These are phyloP conservation scores for Anguilla rostrata DNA, from an alignment of 2,113 vertebrate species.

Conservation along the genomic window DNA sequence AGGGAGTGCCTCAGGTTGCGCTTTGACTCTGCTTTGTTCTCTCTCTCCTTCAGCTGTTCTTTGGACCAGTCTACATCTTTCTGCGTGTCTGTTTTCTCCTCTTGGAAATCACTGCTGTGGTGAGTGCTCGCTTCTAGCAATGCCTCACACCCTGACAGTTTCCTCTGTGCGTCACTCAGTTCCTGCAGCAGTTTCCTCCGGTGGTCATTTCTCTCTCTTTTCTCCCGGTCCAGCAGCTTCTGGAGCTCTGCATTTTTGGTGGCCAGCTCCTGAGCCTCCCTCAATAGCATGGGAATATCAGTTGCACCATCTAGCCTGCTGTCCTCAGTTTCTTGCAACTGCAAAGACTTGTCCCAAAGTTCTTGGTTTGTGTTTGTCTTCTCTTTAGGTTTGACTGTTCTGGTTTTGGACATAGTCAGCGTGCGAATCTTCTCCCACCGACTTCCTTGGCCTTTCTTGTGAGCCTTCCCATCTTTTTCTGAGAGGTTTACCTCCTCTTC, in stretches of 20 bases:
- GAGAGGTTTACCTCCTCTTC: background rate
- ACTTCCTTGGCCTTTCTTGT: background rate
- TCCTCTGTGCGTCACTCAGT: background rate
- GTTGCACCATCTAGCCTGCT: background rate
- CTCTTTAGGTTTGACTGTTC: background rate
- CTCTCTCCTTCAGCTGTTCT: background rate
- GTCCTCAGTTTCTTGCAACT: background rate
- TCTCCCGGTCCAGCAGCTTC: constrained; percentile 76
- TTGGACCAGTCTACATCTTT: background rate
- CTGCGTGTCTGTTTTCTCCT: background rate
- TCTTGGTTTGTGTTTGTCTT: background rate
- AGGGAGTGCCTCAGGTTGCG: background rate
- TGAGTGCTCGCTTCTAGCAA: background rate
- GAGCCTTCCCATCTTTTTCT: background rate
- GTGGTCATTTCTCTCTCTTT: background rate
- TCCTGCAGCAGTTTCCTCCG: background rate
- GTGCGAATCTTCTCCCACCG: background rate
- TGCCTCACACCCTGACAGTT: background rate
- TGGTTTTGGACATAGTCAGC: background rate
- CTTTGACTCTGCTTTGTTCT: background rate
- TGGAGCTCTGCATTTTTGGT: constrained; percentile 78
- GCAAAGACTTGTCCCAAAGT: background rate
- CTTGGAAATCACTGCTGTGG: background rate
- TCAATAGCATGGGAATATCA: background rate
- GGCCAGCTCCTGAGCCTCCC: constrained; percentile 65